These are phyloP conservation scores for Zosterops borbonicus DNA, from an alignment of 2,113 vertebrate species.

Conservation along the genomic window DNA sequence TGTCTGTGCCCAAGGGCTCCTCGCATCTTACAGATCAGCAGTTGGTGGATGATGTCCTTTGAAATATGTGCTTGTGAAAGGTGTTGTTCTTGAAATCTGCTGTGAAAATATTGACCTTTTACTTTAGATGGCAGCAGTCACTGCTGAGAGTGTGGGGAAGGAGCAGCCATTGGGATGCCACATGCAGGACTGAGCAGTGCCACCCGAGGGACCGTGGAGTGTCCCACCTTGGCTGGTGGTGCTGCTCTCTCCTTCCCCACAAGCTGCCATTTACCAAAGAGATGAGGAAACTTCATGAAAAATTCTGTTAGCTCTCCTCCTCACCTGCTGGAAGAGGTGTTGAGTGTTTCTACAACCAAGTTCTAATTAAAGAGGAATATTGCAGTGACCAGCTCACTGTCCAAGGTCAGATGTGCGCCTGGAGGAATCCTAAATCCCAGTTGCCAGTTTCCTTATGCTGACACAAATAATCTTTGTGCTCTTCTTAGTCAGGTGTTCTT, in stretches of 20 bases:
- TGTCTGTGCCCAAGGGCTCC: not conserved
- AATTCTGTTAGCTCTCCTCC: not conserved
- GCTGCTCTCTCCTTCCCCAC: not conserved
- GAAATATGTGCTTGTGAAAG: not conserved
- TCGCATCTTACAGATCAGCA: not conserved
- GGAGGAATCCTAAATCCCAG: not conserved
- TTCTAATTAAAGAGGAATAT: not conserved
- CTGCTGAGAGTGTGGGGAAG: not conserved
- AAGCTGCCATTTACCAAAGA: not conserved
- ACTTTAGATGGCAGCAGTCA: not conserved
- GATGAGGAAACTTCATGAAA: not conserved
- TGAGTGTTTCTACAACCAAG: not conserved
- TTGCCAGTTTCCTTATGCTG: not conserved
- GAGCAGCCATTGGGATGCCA: not conserved
- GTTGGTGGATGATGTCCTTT: not conserved
- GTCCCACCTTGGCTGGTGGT: not conserved
- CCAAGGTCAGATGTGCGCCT: not conserved
- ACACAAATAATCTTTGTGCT: not conserved
- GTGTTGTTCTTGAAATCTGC: not conserved
- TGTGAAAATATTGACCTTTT: not conserved
- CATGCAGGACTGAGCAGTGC: not conserved
- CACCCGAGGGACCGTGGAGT: fast-evolving
- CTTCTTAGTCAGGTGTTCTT: not conserved
- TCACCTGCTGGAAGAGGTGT: not conserved
- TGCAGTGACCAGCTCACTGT: not conserved